Base-by-base conservation (phyloP, 2,797 vertebrate species). In the Lates japonicus region DNA sequence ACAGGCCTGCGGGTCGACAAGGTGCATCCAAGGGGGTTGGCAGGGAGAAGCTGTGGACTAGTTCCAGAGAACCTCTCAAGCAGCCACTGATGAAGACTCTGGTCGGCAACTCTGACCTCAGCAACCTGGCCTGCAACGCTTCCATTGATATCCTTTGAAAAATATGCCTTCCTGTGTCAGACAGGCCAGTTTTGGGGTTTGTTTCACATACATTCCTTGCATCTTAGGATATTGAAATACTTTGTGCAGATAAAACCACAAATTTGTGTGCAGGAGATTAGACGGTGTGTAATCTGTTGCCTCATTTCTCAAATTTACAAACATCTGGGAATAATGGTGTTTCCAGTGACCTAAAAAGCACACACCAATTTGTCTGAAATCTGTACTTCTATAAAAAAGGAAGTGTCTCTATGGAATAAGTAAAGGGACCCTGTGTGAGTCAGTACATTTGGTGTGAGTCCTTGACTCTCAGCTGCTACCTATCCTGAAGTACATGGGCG, bases 401-500 rank as follows among this genome's bases (percentile, higher is more conserved):
- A 25, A 2, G 2, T 31, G 19, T 57, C 20, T 67, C 5, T 39
- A n/a, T 49, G 20, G 25, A 22, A 20, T 33, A 46, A 20, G 39
- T 20, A 44, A 46, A 13, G 13, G 5, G 31, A 7, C 7, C 13
- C 4, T 64, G 31, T 71, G 33, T 63, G 10, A 61, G 66, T 54
- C 19, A 19, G 55, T 4, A 48, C 8, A 0, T 0, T 63, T 20
- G 2, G 14, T 74, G 5, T 73, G 16, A 51, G 22, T 94, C 95
- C 96, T 98, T 98, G 92, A 97, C 94, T 29, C 1, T 29, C 14
- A 4, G 2, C 19, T 81, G 12, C 82, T 70, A 99, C 97, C 97
- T 79, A 97, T 99, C 88, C 92, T 99, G 86, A 98, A 97, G 94
- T 99, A 98, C 81, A 99, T 98, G 97, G 98, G 98, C 0, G 97